Evolutionary conservation across 2,888 invertebrate genomes (phyloP).

Genomic region (Arrhopalites spinosus): DNA sequence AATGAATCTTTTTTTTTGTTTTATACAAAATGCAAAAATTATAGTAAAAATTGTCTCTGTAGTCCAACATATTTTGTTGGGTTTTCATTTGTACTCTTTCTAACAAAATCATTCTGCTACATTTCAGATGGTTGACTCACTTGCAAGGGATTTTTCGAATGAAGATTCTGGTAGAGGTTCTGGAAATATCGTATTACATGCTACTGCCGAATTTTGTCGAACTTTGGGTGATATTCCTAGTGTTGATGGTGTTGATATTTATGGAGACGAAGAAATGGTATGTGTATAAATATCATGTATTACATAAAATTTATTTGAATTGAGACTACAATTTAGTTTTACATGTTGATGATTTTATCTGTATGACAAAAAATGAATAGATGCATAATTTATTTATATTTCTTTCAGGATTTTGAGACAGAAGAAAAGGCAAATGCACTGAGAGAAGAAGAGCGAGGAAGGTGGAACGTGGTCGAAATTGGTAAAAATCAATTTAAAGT

Average conservation of each 20-base stretch:
- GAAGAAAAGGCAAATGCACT: slow-evolving; percentile 61
- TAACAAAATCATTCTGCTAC: neutral
- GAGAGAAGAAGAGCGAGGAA: slow-evolving; percentile 67
- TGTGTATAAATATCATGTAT: slow-evolving; percentile 43
- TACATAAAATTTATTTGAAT: no score
- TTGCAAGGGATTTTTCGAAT: neutral
- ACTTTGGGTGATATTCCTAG: slow-evolving; percentile 95
- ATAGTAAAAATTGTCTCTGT: neutral
- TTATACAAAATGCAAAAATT: no score
- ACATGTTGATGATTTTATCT: no score
- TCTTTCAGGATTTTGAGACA: slow-evolving; percentile 63
- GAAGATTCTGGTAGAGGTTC: neutral
- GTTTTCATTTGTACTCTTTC: neutral
- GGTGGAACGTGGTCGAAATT: slow-evolving; percentile 82
- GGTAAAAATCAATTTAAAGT: slow-evolving; percentile 58
- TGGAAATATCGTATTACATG: slow-evolving; percentile 76
- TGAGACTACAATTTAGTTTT: no score
- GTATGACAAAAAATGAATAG: no score
- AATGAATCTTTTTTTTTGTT: no score
- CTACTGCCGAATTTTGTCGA: slow-evolving; percentile 95
- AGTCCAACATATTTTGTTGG: neutral
- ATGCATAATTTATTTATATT: no score
- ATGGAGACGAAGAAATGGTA: slow-evolving; percentile 71
- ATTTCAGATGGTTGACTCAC: slow-evolving; percentile 31
- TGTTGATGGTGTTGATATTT: slow-evolving; percentile 86